These are phyloP conservation scores for Drosophila pegasa DNA, from an alignment of 2,888 invertebrate species.

Conservation along the genomic window DNA sequence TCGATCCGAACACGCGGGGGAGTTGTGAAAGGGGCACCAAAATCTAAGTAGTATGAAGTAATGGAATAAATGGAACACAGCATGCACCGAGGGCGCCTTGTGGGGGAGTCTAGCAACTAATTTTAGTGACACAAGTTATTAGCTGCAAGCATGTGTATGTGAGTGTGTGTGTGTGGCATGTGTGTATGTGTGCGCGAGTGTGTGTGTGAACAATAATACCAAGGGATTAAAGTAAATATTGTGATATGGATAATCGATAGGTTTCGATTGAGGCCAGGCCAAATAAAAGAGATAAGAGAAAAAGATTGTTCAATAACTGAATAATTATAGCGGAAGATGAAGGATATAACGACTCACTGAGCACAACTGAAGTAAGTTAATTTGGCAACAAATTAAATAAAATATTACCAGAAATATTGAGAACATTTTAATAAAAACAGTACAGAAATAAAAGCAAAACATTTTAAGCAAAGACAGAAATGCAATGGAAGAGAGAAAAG, in stretches of 20 bases:
- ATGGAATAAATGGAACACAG: slow-evolving; percentile 59
- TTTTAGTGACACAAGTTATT: slow-evolving; percentile 64
- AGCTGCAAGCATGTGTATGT: slow-evolving; percentile 3
- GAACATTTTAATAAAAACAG: not conserved
- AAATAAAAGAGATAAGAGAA: not conserved
- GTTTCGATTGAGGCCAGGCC: not conserved
- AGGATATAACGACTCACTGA: too few relatives aligned
- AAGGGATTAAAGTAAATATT: slow-evolving; percentile 15
- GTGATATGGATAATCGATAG: slow-evolving; percentile 22
- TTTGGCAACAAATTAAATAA: too few relatives aligned
- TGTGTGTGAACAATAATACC: slow-evolving; percentile 2
- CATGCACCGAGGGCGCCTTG: slow-evolving; percentile 40
- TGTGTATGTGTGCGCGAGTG: slow-evolving; percentile 7
- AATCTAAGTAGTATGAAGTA: slow-evolving; percentile 51
- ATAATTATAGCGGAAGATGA: not conserved
- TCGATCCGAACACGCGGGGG: slow-evolving; percentile 9
- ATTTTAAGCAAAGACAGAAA: not conserved
- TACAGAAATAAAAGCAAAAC: not conserved
- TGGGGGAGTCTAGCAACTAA: slow-evolving; percentile 58
- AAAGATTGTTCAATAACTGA: not conserved
- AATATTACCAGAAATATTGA: too few relatives aligned
- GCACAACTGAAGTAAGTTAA: too few relatives aligned
- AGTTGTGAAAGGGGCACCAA: slow-evolving; percentile 5
- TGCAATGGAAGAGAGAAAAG: not conserved
- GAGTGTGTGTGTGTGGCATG: slow-evolving; percentile 6